Conservation (phyloP, 1,140 invertebrate genomes). For the Grapholita molesta region DNA sequence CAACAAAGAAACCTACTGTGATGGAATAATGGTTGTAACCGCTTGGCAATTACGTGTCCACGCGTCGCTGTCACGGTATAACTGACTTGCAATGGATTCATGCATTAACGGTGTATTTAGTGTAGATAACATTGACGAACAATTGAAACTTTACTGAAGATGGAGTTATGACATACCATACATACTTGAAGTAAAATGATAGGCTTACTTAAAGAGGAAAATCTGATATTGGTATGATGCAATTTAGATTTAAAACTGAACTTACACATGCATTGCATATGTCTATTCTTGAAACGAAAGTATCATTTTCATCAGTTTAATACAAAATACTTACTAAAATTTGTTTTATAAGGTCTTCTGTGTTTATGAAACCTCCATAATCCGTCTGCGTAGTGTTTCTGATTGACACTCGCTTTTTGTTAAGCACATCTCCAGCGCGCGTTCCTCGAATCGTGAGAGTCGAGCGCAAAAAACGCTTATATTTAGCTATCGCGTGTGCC, state of each 20-base stretch:
- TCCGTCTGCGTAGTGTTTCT: not conserved
- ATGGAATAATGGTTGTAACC: not conserved
- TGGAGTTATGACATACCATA: too few relatives aligned
- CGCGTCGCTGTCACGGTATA: constrained; percentile 8
- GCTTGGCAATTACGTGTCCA: not conserved
- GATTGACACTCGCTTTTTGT: not conserved
- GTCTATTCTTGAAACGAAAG: too few relatives aligned
- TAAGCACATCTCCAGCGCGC: not conserved
- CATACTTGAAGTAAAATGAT: too few relatives aligned
- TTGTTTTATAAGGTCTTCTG: too few relatives aligned
- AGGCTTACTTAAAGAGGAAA: too few relatives aligned
- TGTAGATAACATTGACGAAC: not conserved
- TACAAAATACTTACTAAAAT: too few relatives aligned
- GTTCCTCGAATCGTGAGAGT: constrained; percentile 9
- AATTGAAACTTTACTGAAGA: too few relatives aligned
- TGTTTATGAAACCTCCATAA: not conserved
- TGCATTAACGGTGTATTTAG: not conserved
- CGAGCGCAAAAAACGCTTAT: constrained; percentile 16
- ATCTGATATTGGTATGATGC: too few relatives aligned
- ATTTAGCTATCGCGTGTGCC: constrained; percentile 25
- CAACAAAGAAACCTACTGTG: not conserved
- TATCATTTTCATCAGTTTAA: too few relatives aligned
- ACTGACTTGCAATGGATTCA: not conserved
- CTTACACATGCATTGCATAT: too few relatives aligned
- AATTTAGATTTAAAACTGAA: too few relatives aligned